Percentiles rank a stretch among this genome's conserved stretches.
Evolutionary conservation across 2,113 vertebrate species (phyloP).

Genomic region (Bolborhynchus lineola): DNA sequence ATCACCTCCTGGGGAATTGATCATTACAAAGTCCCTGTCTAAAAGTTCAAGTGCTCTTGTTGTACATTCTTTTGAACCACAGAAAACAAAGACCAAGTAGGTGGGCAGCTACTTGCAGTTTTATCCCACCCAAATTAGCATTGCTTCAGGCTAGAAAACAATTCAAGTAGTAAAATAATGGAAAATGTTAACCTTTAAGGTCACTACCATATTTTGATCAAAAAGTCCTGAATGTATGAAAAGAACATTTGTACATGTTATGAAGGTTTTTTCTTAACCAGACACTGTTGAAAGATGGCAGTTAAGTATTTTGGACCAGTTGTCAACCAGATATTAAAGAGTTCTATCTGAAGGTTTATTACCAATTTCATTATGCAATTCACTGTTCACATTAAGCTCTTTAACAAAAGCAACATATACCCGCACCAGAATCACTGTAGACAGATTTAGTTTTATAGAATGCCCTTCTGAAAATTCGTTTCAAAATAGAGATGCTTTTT

Average conservation of each 20-base stretch:
- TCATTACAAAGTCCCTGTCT: conserved; percentile 70
- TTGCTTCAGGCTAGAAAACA: conserved; percentile 62
- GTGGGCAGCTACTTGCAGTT: conserved; percentile 59
- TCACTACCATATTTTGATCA: conserved; percentile 67
- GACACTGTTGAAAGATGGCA: conserved; percentile 30
- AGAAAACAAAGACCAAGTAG: conserved; percentile 56
- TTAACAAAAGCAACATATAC: conserved; percentile 59
- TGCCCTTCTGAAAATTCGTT: conserved; percentile 71
- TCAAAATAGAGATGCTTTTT: conserved; percentile 75
- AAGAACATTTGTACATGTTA: conserved; percentile 54
- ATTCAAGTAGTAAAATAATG: conserved; percentile 73
- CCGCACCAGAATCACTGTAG: conserved; percentile 55
- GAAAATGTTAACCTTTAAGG: conserved; percentile 67
- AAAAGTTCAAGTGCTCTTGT: conserved; percentile 70
- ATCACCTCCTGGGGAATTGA: conserved; percentile 63
- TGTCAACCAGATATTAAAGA: conserved; percentile 39
- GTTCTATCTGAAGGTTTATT: conserved; percentile 15
- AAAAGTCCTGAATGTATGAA: conserved; percentile 63
- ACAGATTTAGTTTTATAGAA: conserved; percentile 59
- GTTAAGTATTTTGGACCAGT: conserved; percentile 65
- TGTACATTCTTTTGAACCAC: conserved; percentile 74
- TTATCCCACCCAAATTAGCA: conserved; percentile 61
- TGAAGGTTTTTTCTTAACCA: conserved; percentile 53
- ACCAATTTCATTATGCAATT: conserved; percentile 29
- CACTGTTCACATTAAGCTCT: conserved; percentile 45